These are phyloP conservation scores for Diplodus sargus DNA, from an alignment of 2,797 vertebrate species.

Conservation along the genomic window DNA sequence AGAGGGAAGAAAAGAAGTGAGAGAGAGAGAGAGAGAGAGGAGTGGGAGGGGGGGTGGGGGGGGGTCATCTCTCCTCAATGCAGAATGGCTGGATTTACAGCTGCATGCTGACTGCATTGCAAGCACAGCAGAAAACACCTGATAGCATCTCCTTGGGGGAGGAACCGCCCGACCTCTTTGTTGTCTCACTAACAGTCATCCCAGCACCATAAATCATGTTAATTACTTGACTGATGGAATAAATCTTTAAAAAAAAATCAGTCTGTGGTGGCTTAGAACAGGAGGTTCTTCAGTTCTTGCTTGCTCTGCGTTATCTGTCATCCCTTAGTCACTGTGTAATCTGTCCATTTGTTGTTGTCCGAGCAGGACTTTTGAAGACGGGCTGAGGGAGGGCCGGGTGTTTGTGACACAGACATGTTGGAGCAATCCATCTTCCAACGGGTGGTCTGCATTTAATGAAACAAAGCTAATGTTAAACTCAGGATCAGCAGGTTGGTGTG, in stretches of 20 bases:
- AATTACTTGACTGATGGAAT: conserved; percentile 90
- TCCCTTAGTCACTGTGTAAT: conserved; percentile 85
- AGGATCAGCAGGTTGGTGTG: conserved; percentile 66
- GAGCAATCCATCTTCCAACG: conserved; percentile 81
- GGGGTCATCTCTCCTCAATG: conserved; percentile 81
- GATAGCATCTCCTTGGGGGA: conserved; percentile 88
- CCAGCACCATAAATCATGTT: conserved; percentile 88
- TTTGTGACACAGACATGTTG: conserved; percentile 76
- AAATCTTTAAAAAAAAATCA: conserved; percentile 84
- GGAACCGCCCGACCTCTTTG: conserved; percentile 84
- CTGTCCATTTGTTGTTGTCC: conserved; percentile 84
- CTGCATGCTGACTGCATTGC: conserved; percentile 87
- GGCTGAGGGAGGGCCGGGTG: conserved; percentile 68
- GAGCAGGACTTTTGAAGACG: conserved; percentile 71
- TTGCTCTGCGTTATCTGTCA: conserved; percentile 84
- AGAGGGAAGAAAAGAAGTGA: conserved; percentile 61
- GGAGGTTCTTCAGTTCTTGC: conserved; percentile 84
- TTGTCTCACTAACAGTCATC: conserved; percentile 87
- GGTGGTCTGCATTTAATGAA: conserved; percentile 79
- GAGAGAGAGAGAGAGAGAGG: background rate
- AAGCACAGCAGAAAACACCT: conserved; percentile 89
- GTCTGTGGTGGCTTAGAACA: conserved; percentile 76
- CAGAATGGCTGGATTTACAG: conserved; percentile 88
- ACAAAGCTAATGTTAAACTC: conserved; percentile 68
- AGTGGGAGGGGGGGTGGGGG: conserved; percentile 10